phyloP scores from a whole-genome alignment of 2,888 invertebrate genomes.

The Ophion costatus region DNA sequence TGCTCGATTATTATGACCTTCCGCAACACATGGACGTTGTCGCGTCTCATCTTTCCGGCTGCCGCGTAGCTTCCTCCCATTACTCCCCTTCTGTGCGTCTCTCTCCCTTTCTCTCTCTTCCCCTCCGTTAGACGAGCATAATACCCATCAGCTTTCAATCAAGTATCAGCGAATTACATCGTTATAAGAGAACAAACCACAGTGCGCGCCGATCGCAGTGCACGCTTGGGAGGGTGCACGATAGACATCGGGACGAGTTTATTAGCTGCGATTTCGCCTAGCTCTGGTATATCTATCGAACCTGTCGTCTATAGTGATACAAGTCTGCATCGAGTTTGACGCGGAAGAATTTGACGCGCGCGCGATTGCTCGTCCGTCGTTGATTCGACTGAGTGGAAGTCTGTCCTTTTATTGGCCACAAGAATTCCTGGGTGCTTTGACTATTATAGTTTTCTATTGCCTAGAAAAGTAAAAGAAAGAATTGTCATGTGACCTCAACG shows the following conservation, averaged over 20 bases:
- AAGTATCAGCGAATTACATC: conserved; percentile 69
- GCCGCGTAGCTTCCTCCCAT: conserved; percentile 51
- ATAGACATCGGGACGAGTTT: neutral
- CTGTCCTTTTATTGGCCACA: too few species aligned
- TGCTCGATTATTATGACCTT: conserved; percentile 75
- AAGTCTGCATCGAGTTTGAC: too few species aligned
- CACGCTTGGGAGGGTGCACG: neutral
- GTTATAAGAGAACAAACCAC: conserved; percentile 65
- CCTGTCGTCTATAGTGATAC: too few species aligned
- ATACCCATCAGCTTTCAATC: conserved; percentile 72
- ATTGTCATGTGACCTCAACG: too few species aligned
- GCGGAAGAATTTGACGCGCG: too few species aligned
- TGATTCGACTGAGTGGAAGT: too few species aligned
- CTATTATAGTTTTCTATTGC: too few species aligned
- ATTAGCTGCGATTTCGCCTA: conserved; percentile 1
- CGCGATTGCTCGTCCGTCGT: too few species aligned
- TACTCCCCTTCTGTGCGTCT: conserved; percentile 23
- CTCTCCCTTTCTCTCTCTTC: conserved; percentile 36
- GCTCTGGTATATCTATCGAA: neutral
- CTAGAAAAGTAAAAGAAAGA: too few species aligned
- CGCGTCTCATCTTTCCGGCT: conserved; percentile 62
- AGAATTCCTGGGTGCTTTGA: too few species aligned
- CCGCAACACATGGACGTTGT: conserved; percentile 47
- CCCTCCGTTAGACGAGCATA: conserved; percentile 30
- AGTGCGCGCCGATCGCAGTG: conserved; percentile 14